phyloP scores from a whole-genome alignment of 2,888 invertebrate genomes.

The Steinernema carpocapsae region DNA sequence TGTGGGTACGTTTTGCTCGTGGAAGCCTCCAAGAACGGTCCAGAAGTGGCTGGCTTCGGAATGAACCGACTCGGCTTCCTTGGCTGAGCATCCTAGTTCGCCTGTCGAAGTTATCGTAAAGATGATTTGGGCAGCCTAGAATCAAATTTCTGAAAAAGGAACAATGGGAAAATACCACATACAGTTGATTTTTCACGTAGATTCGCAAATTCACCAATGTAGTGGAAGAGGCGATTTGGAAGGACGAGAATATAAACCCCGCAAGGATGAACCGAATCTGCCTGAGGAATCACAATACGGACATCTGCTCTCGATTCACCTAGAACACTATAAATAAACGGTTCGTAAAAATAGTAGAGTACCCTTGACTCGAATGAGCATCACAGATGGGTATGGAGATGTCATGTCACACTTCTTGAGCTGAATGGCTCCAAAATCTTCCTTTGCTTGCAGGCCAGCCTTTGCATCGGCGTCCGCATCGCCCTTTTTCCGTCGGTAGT shows the following conservation, averaged over 20 bases:
- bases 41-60: constrained; percentile 39
- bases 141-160: not conserved
- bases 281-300: constrained; percentile 51
- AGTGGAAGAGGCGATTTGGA: constrained; percentile 51
- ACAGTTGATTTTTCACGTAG: constrained; percentile 58
- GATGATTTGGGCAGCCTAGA: constrained; percentile 56
- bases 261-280: constrained; percentile 11
- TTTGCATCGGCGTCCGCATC: constrained; percentile 38
- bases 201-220: constrained; percentile 53
- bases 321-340: constrained; percentile 7
- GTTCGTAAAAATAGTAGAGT: no score
- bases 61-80: constrained; percentile 44
- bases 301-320: constrained; percentile 48
- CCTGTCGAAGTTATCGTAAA: constrained; percentile 52
- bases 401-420: constrained; percentile 47
- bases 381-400: constrained; percentile 55
- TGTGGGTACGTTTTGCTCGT: constrained; percentile 21
- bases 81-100: constrained; percentile 54
- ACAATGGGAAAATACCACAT: not conserved
- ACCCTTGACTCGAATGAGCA: constrained; percentile 59
- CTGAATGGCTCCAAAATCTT: constrained; percentile 46
- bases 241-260: constrained; percentile 53
- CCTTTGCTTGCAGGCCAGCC: constrained; percentile 40
- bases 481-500: constrained; percentile 37
- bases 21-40: constrained; percentile 38